Percentiles rank a stretch among this genome's conserved stretches.
Conservation (phyloP, 2,113 vertebrate genomes). For the Eublepharis macularius region DNA sequence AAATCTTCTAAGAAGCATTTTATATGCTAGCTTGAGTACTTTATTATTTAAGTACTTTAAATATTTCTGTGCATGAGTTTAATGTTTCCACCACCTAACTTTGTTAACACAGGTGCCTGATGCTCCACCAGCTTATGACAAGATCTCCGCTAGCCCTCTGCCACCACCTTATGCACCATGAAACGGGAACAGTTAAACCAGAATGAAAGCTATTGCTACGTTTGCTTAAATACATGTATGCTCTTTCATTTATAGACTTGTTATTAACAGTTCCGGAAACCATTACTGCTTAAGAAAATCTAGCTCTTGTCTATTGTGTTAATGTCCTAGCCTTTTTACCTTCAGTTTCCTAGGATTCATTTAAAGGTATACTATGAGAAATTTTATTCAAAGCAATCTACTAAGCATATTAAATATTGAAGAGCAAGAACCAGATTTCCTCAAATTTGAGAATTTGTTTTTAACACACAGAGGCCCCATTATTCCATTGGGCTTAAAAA, state of each 20-base stretch:
- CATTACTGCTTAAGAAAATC: neutral
- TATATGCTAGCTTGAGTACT: neutral
- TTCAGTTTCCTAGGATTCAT: neutral
- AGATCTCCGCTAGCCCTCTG: constrained; percentile 76
- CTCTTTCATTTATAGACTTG: constrained; percentile 16
- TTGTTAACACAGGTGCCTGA: constrained; percentile 81
- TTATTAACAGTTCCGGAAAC: constrained; percentile 23
- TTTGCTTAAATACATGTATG: constrained; percentile 20
- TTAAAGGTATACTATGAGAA: neutral
- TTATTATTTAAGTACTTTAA: neutral
- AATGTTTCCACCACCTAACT: constrained; percentile 16
- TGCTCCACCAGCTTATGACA: constrained; percentile 92
- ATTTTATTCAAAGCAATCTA: neutral
- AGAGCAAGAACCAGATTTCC: neutral
- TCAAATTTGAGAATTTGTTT: neutral
- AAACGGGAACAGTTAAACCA: constrained; percentile 41
- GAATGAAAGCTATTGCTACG: neutral
- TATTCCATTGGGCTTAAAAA: neutral
- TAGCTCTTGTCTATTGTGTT: neutral
- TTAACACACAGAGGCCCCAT: neutral
- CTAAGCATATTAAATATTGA: neutral
- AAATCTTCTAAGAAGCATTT: neutral
- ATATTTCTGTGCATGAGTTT: neutral
- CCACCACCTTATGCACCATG: constrained; percentile 91
- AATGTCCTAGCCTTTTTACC: neutral